Conservation (phyloP, 2,113 vertebrate genomes). For the Pterocles orientalis region DNA sequence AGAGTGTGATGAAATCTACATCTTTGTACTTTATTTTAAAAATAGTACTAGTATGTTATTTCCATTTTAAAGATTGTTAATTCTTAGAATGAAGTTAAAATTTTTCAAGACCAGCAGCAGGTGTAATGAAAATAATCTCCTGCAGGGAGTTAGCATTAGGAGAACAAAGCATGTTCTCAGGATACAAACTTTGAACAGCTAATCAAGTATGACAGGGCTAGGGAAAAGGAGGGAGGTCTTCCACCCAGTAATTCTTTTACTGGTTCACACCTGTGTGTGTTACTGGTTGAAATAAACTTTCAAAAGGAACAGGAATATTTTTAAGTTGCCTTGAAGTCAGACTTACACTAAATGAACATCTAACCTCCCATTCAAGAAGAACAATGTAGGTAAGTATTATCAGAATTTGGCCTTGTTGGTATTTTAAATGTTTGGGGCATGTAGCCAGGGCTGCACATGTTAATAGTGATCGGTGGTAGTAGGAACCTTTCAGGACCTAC, state of each 20-base stretch:
- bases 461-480: not conserved
- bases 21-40: not conserved
- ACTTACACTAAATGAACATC: not conserved
- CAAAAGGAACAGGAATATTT: not conserved
- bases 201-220: not conserved
- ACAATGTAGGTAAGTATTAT: not conserved
- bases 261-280: not conserved
- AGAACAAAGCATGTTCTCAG: not conserved
- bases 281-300: not conserved
- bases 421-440: not conserved
- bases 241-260: not conserved
- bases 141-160: not conserved
- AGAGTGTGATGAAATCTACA: not conserved
- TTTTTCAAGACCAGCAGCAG: not conserved
- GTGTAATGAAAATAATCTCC: not conserved
- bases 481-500: not conserved
- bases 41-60: not conserved
- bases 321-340: not conserved
- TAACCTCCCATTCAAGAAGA: not conserved
- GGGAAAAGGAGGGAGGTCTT: not conserved
- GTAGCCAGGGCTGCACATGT: not conserved
- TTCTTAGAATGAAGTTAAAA: not conserved
- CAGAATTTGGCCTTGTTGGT: not conserved
- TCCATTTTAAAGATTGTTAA: not conserved
- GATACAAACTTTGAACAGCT: not conserved